Evolutionary conservation across 2,888 invertebrate species (phyloP).

Genomic region (Nudaria mundana): DNA sequence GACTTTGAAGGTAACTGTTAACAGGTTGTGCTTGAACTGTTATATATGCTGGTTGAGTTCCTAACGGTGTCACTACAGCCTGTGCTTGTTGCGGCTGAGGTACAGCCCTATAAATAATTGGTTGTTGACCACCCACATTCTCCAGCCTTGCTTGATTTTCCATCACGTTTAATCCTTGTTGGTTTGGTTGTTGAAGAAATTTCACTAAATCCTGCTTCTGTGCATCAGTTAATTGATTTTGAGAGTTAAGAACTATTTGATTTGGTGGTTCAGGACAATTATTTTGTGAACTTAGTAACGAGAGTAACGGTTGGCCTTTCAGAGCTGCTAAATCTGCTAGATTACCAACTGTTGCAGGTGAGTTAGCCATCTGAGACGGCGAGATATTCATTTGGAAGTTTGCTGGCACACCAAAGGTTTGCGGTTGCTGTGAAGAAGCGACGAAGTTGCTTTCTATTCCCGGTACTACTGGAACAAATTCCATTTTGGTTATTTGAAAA

Average conservation of each 20-base stretch:
- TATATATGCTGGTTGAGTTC: slow-evolving; percentile 30
- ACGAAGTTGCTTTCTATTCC: slow-evolving; percentile 9
- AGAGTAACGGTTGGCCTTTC: slow-evolving; percentile 23
- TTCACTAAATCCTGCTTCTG: slow-evolving; percentile 30
- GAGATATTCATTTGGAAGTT: slow-evolving; percentile 8
- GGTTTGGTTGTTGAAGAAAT: slow-evolving; percentile 21
- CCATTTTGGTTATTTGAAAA: slow-evolving; percentile 20
- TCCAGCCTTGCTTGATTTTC: slow-evolving; percentile 12
- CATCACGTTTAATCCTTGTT: slow-evolving; percentile 8
- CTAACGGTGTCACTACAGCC: slow-evolving; percentile 18
- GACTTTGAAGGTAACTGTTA: slow-evolving; percentile 17
- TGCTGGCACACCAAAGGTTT: slow-evolving; percentile 9
- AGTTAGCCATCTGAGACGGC: not conserved
- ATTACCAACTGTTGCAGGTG: slow-evolving; percentile 11
- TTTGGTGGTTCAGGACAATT: slow-evolving; percentile 18
- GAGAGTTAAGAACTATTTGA: slow-evolving; percentile 16
- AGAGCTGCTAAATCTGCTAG: slow-evolving; percentile 25
- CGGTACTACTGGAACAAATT: slow-evolving; percentile 13
- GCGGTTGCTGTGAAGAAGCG: slow-evolving; percentile 6
- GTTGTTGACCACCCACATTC: slow-evolving; percentile 9
- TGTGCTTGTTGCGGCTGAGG: slow-evolving; percentile 16
- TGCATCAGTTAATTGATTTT: slow-evolving; percentile 24
- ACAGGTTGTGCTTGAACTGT: slow-evolving; percentile 36
- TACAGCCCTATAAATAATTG: slow-evolving; percentile 4
- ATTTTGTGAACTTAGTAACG: slow-evolving; percentile 24